phyloP scores from a whole-genome alignment of 2,113 vertebrate genomes.

The Tetraodon nigroviridis region DNA sequence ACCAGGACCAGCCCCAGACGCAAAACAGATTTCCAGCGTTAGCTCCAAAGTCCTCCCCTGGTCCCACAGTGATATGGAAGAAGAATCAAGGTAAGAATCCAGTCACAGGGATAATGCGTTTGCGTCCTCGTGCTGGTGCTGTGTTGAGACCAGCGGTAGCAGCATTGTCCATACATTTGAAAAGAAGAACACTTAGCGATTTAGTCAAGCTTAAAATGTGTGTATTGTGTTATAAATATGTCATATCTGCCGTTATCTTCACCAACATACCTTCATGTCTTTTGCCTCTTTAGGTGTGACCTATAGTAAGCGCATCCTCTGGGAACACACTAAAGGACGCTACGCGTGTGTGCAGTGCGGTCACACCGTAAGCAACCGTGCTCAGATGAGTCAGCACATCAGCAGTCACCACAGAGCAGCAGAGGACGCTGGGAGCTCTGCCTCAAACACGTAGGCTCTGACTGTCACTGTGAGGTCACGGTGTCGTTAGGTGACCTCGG shows the following conservation, averaged over 20 bases:
- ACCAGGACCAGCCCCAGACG: constrained; percentile 22
- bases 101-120: neutral
- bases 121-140: no score
- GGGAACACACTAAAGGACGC: constrained; percentile 90
- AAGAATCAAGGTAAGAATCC: constrained; percentile 83
- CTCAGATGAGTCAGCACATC: constrained; percentile 86
- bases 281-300: constrained; percentile 67
- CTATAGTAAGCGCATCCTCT: constrained; percentile 83
- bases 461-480: no score
- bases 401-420: constrained; percentile 77
- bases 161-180: no score
- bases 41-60: constrained; percentile 66
- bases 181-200: no score
- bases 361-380: constrained; percentile 74
- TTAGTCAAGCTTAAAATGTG: no score
- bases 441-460: neutral
- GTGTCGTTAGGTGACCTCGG: no score
- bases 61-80: constrained; percentile 82
- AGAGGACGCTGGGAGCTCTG: constrained; percentile 57
- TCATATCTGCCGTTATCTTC: neutral
- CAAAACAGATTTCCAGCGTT: constrained; percentile 67
- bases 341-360: constrained; percentile 90
- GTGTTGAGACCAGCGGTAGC: no score
- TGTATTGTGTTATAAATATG: neutral
- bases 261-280: neutral